Conservation (phyloP, 2,113 vertebrate genomes). For the Lophochroa leadbeateri region DNA sequence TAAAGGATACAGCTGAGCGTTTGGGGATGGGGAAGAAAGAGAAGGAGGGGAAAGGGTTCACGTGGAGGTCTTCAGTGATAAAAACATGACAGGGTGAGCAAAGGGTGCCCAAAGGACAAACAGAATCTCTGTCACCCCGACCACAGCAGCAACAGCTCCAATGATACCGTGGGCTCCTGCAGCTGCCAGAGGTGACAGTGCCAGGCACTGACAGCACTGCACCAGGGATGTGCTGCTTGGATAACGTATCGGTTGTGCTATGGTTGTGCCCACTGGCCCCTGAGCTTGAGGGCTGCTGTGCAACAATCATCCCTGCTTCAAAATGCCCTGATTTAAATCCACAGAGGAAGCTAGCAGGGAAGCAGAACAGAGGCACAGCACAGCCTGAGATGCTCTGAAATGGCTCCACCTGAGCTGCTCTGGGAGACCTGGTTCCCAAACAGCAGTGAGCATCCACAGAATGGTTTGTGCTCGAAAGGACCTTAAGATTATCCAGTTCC, state of each 20-base stretch:
- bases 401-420: neutral
- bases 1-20: neutral
- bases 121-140: neutral
- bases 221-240: fast-evolving
- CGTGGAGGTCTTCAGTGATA: neutral
- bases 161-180: fast-evolving
- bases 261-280: neutral
- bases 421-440: neutral
- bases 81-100: neutral
- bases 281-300: neutral
- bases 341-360: neutral
- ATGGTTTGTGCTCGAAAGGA: neutral
- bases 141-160: neutral
- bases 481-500: neutral
- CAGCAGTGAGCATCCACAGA: neutral
- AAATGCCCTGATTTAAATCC: neutral
- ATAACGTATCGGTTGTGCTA: neutral
- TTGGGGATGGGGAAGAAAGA: neutral
- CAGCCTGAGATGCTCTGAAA: neutral
- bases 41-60: neutral
- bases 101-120: neutral
- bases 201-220: neutral
- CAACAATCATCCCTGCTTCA: neutral
- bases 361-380: neutral
- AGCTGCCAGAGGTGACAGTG: neutral